These are phyloP conservation scores for Aspidiotus destructor DNA, from an alignment of 2,888 invertebrate species.

Conservation along the genomic window DNA sequence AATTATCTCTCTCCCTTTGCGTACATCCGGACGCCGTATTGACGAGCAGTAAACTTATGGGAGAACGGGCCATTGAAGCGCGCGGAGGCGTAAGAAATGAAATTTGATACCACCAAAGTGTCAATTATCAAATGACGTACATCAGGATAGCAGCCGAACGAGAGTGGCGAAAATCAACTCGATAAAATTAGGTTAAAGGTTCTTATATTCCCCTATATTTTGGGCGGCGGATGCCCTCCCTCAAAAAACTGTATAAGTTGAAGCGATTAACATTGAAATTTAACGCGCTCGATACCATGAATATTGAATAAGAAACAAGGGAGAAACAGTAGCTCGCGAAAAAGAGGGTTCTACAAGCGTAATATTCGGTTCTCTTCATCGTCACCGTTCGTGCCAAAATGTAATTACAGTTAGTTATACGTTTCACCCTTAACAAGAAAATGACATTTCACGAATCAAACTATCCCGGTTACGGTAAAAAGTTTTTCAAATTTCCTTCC, in stretches of 20 bases:
- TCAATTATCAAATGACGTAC: constrained; percentile 31
- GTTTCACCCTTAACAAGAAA: constrained; percentile 22
- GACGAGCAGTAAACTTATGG: constrained; percentile 11
- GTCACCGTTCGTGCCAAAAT: constrained; percentile 18
- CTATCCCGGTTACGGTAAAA: constrained; percentile 8
- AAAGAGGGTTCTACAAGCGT: constrained; percentile 22
- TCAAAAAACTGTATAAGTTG: constrained; percentile 23
- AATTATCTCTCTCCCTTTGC: constrained; percentile 5
- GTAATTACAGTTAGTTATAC: constrained; percentile 31
- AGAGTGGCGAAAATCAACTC: constrained; percentile 13
- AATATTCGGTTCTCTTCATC: constrained; percentile 19
- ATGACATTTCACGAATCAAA: constrained; percentile 20
- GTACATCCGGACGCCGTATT: background rate
- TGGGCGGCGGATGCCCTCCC: background rate
- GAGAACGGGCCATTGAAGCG: constrained; percentile 22
- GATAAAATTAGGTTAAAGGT: constrained; percentile 31
- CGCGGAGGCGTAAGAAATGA: constrained; percentile 29
- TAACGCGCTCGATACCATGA: constrained; percentile 26
- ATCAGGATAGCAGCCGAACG: constrained; percentile 7
- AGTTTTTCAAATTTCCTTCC: background rate
- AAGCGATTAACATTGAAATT: constrained; percentile 27
- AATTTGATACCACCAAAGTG: constrained; percentile 26
- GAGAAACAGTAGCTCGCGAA: constrained; percentile 9
- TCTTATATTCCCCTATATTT: background rate
- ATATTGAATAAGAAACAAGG: constrained; percentile 31